Evolutionary conservation across 1,140 invertebrate genomes (phyloP).

Genomic region (Achroia grisella): DNA sequence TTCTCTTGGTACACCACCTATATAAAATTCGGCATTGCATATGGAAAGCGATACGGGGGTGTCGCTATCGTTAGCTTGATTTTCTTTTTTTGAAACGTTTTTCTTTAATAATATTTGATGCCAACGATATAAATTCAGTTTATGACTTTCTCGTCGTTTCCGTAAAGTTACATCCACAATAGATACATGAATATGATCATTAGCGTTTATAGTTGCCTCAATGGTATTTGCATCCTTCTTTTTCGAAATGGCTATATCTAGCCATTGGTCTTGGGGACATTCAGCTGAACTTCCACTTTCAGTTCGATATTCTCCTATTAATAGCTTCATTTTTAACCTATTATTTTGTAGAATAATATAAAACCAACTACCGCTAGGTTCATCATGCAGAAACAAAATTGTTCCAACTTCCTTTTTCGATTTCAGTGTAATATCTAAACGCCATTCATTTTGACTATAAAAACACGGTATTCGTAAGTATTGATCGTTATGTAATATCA

Average conservation of each 20-base stretch:
- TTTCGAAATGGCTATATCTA: constrained; percentile 42
- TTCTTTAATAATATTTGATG: not conserved
- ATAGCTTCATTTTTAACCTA: constrained; percentile 45
- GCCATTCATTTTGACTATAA: constrained; percentile 38
- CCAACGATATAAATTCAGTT: not conserved
- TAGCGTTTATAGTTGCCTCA: constrained; percentile 42
- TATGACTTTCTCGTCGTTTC: constrained; percentile 7
- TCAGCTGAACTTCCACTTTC: constrained; percentile 43
- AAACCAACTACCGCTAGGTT: constrained; percentile 33
- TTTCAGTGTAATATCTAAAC: constrained; percentile 48
- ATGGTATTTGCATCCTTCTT: constrained; percentile 38
- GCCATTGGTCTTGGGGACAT: constrained; percentile 43
- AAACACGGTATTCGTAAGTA: constrained; percentile 55
- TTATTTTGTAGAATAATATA: constrained; percentile 39
- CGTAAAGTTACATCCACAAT: constrained; percentile 16
- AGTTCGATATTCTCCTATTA: constrained; percentile 24
- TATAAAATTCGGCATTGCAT: constrained; percentile 47
- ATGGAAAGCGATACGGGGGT: constrained; percentile 4
- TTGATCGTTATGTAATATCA: constrained; percentile 37
- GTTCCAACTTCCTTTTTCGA: constrained; percentile 39
- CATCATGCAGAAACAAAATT: constrained; percentile 37
- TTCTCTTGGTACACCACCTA: constrained; percentile 40
- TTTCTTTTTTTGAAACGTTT: not conserved
- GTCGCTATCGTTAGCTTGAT: not conserved
- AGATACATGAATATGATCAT: constrained; percentile 44